Conservation (phyloP, 2,113 vertebrate species). For the Mohoua ochrocephala region DNA sequence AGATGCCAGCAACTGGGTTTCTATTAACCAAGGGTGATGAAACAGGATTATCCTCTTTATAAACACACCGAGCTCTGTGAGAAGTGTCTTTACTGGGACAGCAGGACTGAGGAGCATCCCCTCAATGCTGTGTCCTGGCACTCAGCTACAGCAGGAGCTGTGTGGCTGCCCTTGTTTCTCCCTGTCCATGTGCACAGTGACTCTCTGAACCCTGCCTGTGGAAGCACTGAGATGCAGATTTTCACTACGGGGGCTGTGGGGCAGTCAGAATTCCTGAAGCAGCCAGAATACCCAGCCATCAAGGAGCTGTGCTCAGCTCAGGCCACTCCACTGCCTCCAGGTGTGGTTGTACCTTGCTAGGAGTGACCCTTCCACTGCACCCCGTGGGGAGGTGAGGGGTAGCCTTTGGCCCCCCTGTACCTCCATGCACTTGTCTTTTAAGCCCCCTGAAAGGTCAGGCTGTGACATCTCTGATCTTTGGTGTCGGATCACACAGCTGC, state of each 20-base stretch:
- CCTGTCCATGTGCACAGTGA: neutral
- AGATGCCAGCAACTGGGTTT: neutral
- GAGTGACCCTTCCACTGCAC: neutral
- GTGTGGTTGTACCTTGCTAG: neutral
- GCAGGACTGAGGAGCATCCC: neutral
- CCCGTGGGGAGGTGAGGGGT: rapidly evolving
- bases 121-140: neutral
- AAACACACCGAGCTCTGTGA: neutral
- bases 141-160: neutral
- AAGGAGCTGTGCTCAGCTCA: neutral
- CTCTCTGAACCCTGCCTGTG: neutral
- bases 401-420: neutral
- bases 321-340: neutral
- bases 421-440: neutral
- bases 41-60: neutral
- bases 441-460: neutral
- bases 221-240: neutral
- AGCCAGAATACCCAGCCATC: neutral
- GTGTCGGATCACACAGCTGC: neutral
- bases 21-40: neutral
- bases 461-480: neutral
- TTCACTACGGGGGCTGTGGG: too few relatives aligned
- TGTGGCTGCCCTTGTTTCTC: neutral
- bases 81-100: neutral
- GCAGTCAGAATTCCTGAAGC: neutral